Base-by-base conservation (phyloP, 1,140 invertebrate species). In the Aphaenogaster rudis region DNA sequence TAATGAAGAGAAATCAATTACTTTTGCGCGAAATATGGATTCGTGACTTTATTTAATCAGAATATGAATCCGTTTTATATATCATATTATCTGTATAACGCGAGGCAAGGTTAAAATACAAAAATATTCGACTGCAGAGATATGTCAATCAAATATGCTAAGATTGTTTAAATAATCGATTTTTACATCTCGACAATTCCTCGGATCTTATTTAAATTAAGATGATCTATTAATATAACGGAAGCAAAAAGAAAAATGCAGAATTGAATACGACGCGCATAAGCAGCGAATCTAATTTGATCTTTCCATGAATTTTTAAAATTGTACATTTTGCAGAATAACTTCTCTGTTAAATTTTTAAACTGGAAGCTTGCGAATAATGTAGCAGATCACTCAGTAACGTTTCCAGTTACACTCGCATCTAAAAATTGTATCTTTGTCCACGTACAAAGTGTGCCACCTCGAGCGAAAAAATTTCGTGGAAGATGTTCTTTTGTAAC, bases 241-340 rank as follows among this genome's bases (percentile, higher is more conserved):
- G n/a, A 77, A 63, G 15, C 21, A 42, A 28, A 21, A 17, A 28
- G 8, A 15, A 21, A 36, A 45, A 13, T 15, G 9, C 36, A 48
- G 21, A 59, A 36, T 78, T 64, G 6, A 78, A 21, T 42, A 42
- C 4, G 57, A 28, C 45, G 13, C 42, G 66, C 42, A n/a, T 69
- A 69, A 33, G 21, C 21, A 61, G 3, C 15, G 57, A 28, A 63
- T 78, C 42, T 45, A 45, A 78, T 78, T 79, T 17, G 42, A n/a
- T 17, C 21, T 48, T 48, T 36, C 11, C 57, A 33, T 28, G n/a
- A 45, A 78, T 78, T 63, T 78, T 21, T 78, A 54, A 45, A 78
- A 78, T n/a, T 45, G 52, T 45, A 11, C 36, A 6, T 61, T 48
- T 42, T 59, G 11, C 72, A 42, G 64, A 28, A 8, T 36, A 50